These are phyloP conservation scores for Bruchidius siliquastri DNA, from an alignment of 2,888 invertebrate genomes.

Conservation along the genomic window DNA sequence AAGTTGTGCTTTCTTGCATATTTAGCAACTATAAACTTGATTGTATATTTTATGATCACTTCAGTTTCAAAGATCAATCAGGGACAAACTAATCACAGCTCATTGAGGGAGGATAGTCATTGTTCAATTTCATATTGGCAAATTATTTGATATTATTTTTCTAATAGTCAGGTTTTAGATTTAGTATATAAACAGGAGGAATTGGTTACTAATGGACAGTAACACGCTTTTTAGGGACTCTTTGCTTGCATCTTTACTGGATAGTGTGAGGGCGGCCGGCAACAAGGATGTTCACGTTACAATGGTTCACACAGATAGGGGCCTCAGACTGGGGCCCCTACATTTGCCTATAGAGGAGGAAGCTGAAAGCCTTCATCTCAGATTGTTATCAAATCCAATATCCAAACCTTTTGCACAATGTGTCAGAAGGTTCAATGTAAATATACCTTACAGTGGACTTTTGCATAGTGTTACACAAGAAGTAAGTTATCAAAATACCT, in stretches of 20 bases:
- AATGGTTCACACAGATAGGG: conserved; percentile 77
- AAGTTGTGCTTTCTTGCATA: too few species aligned
- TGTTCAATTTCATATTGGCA: too few species aligned
- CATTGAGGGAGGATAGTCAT: too few species aligned
- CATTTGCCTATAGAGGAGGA: conserved; percentile 93
- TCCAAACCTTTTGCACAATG: conserved; percentile 70
- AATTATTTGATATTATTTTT: too few species aligned
- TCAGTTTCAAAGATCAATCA: too few species aligned
- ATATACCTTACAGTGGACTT: conserved; percentile 95
- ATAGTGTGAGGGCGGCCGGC: conserved; percentile 94
- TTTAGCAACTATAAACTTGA: too few species aligned
- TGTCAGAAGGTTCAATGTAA: conserved; percentile 92
- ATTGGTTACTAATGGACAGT: too few species aligned
- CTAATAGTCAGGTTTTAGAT: too few species aligned
- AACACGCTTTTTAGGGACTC: conserved; percentile 69
- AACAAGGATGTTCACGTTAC: conserved; percentile 95
- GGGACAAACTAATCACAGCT: too few species aligned
- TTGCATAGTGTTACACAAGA: conserved; percentile 95
- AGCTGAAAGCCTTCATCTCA: conserved; percentile 86
- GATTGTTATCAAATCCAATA: conserved; percentile 66
- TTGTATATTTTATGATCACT: too few species aligned
- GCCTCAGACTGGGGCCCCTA: conserved; percentile 84
- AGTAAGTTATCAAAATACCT: conserved; percentile 55
- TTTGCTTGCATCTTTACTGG: conserved; percentile 87
- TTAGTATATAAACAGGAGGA: too few species aligned